A percentile compares a stretch with the other conserved stretches of the same genome.
These are phyloP conservation scores for Platycheirus rosarum DNA, from an alignment of 2,888 invertebrate species.

Conservation along the genomic window DNA sequence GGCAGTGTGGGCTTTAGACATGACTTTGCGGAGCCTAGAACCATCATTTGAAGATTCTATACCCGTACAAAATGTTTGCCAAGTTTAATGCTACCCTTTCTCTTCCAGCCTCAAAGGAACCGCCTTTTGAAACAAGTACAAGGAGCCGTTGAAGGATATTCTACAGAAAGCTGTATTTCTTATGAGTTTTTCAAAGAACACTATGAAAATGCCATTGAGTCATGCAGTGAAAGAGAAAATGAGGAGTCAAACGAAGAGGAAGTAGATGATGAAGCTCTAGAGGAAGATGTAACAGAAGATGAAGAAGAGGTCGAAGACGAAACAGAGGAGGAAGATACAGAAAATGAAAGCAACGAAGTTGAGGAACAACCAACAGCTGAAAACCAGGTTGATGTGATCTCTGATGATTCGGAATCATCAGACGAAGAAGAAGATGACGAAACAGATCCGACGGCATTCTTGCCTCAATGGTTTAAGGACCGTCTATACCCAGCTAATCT, in stretches of 20 bases:
- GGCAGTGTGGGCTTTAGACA: too few species aligned
- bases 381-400: background rate
- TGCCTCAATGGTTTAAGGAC: conserved; percentile 87
- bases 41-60: too few species aligned
- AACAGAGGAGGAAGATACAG: conserved; percentile 60
- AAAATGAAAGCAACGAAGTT: conserved; percentile 8
- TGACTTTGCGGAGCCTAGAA: too few species aligned
- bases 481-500: conserved; percentile 85
- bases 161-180: conserved; percentile 84
- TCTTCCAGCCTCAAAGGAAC: conserved; percentile 82
- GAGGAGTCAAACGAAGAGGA: conserved; percentile 76
- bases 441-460: conserved; percentile 52
- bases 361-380: conserved; percentile 51
- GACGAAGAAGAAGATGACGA: conserved; percentile 47
- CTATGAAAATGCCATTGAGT: conserved; percentile 75
- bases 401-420: conserved; percentile 17
- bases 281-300: conserved; percentile 76
- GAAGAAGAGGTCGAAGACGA: conserved; percentile 36
- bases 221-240: conserved; percentile 74
- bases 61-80: too few species aligned
- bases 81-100: too few species aligned
- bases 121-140: conserved; percentile 85
- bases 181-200: conserved; percentile 84
- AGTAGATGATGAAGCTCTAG: conserved; percentile 45
- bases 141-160: conserved; percentile 86